Evolutionary conservation across 2,113 vertebrate species (phyloP).

Genomic region (Boleophthalmus pectinirostris): DNA sequence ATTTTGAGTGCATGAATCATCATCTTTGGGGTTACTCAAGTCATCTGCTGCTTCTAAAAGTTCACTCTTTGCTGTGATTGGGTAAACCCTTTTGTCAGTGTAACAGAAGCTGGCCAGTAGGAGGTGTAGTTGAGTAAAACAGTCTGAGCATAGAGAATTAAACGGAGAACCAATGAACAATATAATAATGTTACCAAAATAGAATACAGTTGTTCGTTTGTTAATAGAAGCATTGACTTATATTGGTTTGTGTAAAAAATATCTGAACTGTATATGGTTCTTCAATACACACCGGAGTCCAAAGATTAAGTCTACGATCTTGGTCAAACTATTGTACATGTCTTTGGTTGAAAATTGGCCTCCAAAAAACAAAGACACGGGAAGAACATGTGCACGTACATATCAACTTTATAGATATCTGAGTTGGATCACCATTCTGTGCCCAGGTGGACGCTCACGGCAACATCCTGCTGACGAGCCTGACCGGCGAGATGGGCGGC

Average conservation of each 20-base stretch:
- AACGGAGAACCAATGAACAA: background rate
- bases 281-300: too few species aligned
- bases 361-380: too few species aligned
- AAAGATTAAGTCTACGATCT: too few species aligned
- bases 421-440: background rate
- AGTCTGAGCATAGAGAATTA: background rate
- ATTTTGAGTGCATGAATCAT: too few species aligned
- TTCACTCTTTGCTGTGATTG: background rate
- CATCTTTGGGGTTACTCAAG: too few species aligned
- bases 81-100: background rate
- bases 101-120: background rate
- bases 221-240: too few species aligned
- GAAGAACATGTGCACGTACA: background rate
- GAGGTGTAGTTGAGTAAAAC: background rate
- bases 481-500: conserved; percentile 80
- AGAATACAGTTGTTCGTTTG: too few species aligned
- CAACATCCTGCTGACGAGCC: conserved; percentile 87
- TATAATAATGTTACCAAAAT: background rate
- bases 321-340: too few species aligned
- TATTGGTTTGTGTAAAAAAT: too few species aligned
- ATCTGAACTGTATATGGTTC: too few species aligned
- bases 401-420: background rate
- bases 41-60: too few species aligned
- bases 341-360: too few species aligned
- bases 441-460: conserved; percentile 86